These are phyloP conservation scores for Eurosta solidaginis DNA, from an alignment of 1,140 invertebrate genomes.

Conservation along the genomic window DNA sequence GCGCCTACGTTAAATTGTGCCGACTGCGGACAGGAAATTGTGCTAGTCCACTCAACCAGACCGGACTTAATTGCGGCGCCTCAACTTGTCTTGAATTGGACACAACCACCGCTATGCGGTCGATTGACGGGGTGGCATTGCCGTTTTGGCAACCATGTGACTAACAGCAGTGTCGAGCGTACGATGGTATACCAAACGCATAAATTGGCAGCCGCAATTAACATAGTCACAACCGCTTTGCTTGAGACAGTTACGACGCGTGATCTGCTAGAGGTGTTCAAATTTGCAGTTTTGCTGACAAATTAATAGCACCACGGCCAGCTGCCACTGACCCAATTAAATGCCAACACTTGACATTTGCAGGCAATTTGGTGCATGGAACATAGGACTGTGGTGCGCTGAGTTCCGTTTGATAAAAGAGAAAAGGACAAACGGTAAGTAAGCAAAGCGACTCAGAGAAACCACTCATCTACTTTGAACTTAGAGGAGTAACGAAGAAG, in stretches of 20 bases:
- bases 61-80: neutral
- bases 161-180: neutral
- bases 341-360: neutral
- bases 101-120: neutral
- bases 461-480: no score
- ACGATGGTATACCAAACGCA: neutral
- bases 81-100: neutral
- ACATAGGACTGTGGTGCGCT: neutral
- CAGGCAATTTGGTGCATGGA: neutral
- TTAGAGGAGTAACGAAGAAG: no score
- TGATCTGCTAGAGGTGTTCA: neutral
- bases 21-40: conserved; percentile 20
- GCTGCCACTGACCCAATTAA: neutral
- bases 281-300: neutral
- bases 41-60: neutral
- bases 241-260: neutral
- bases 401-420: no score
- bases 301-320: neutral
- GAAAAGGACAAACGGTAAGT: no score
- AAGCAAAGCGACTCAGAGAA: no score
- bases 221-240: neutral
- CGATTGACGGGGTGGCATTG: neutral
- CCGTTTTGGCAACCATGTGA: neutral
- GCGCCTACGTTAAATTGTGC: neutral
- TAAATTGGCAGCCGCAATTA: neutral